These are phyloP conservation scores for Morphnarchus princeps DNA, from an alignment of 2,113 vertebrate species.

Conservation along the genomic window DNA sequence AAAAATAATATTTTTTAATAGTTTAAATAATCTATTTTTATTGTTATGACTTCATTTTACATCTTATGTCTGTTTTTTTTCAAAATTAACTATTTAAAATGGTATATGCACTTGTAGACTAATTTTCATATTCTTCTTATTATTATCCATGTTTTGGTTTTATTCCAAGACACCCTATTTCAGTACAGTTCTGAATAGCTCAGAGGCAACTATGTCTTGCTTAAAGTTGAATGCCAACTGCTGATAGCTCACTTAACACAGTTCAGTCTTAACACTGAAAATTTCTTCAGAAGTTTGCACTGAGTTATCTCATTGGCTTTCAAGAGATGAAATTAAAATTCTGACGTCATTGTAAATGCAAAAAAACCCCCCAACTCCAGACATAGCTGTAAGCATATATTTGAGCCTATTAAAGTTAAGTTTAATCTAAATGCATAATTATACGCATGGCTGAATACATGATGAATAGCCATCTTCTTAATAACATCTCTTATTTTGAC, in stretches of 20 bases:
- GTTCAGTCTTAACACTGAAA: neutral
- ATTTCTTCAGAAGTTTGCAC: neutral
- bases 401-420: neutral
- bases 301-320: neutral
- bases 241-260: neutral
- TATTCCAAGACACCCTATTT: neutral
- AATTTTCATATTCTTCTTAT: neutral
- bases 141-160: neutral
- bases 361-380: neutral
- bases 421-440: neutral
- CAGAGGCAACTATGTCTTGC: neutral
- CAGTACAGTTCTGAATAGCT: neutral
- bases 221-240: neutral
- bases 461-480: neutral
- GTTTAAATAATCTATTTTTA: neutral
- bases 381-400: neutral
- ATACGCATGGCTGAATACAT: neutral
- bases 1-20: neutral
- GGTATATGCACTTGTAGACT: neutral
- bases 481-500: neutral
- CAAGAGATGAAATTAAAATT: neutral
- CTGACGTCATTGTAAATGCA: neutral
- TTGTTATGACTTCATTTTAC: neutral
- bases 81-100: neutral
- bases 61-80: neutral